A percentile compares a stretch with the other conserved stretches of the same genome.
phyloP scores from a whole-genome alignment of 2,113 vertebrate genomes.

The Tringa solitaria region DNA sequence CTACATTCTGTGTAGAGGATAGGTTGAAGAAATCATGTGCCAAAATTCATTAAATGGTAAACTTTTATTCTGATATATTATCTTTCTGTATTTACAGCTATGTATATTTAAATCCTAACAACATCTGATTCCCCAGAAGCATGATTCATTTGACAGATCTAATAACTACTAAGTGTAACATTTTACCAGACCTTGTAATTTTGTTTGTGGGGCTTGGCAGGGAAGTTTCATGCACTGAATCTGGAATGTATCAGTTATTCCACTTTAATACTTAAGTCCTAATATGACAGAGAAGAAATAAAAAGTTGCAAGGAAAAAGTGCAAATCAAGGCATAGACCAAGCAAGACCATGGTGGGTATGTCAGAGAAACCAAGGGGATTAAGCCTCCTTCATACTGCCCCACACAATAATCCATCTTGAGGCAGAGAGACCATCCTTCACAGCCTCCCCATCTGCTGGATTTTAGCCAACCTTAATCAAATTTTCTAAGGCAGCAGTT shows the following conservation, averaged over 20 bases:
- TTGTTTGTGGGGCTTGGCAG: constrained; percentile 58
- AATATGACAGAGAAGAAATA: neutral
- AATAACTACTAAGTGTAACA: neutral
- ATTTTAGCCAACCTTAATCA: neutral
- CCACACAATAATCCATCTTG: neutral
- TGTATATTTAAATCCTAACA: neutral
- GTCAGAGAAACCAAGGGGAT: neutral
- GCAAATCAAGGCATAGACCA: neutral
- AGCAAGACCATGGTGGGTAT: neutral
- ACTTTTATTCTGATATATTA: neutral
- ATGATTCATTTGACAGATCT: constrained; percentile 34
- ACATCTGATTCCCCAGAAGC: neutral
- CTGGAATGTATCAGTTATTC: neutral
- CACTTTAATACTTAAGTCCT: neutral
- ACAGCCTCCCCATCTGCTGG: rapidly evolving
- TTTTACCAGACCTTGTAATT: constrained; percentile 44
- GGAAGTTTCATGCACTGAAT: neutral
- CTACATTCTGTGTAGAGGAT: neutral
- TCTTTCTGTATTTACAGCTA: neutral
- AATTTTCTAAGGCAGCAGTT: neutral
- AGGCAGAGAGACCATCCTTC: neutral
- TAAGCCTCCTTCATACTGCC: neutral
- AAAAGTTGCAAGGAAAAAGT: neutral
- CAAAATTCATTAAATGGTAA: neutral
- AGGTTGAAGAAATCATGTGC: neutral